Conservation (phyloP, 2,888 invertebrate genomes). For the Panorpa germanica region DNA sequence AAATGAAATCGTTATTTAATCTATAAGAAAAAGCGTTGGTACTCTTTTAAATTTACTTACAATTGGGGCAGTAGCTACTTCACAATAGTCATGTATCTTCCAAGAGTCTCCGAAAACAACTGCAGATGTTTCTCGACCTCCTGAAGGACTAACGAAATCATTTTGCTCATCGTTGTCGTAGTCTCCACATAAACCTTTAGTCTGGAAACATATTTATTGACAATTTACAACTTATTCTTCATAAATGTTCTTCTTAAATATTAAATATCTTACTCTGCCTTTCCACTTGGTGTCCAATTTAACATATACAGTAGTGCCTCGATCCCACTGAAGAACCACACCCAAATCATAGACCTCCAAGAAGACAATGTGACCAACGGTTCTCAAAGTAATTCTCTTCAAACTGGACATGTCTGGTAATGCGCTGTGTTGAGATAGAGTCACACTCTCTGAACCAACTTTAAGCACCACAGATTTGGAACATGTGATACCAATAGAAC, state of each 20-base stretch:
- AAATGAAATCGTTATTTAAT: slow-evolving; percentile 3
- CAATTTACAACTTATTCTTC: background rate
- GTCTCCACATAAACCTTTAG: slow-evolving; percentile 75
- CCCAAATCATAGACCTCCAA: slow-evolving; percentile 60
- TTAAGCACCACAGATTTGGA: slow-evolving; percentile 48
- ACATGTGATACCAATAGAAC: slow-evolving; percentile 71
- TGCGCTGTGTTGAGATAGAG: background rate
- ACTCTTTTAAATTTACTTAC: too few relatives aligned
- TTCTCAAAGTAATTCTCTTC: slow-evolving; percentile 10
- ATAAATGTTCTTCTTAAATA: background rate
- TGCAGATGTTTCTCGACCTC: slow-evolving; percentile 59
- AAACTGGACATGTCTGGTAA: background rate
- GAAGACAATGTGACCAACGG: slow-evolving; percentile 55
- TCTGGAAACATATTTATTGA: slow-evolving; percentile 20
- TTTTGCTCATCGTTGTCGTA: slow-evolving; percentile 70
- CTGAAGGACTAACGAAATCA: slow-evolving; percentile 71
- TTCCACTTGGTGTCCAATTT: slow-evolving; percentile 63
- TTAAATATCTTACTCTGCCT: slow-evolving; percentile 33
- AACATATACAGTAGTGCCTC: slow-evolving; percentile 63
- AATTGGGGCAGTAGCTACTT: too few relatives aligned
- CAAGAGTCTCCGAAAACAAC: slow-evolving; percentile 75
- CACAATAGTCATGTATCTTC: slow-evolving; percentile 61
- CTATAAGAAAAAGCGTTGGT: slow-evolving; percentile 6
- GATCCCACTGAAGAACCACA: slow-evolving; percentile 71
- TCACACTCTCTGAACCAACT: background rate